phyloP scores from a whole-genome alignment of 1,140 invertebrate species.

The Drosophila repletoides region DNA sequence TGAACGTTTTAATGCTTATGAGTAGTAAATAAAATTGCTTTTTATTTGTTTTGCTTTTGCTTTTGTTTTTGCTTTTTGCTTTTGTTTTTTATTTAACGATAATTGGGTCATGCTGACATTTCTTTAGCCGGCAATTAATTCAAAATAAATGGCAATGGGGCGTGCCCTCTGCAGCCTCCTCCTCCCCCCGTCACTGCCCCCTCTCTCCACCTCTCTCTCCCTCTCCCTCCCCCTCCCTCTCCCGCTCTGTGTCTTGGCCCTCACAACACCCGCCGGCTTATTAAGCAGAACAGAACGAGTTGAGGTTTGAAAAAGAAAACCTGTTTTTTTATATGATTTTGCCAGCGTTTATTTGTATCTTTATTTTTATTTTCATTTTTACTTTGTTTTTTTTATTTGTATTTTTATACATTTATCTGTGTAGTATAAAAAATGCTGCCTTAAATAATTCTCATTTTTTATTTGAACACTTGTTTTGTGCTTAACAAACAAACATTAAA shows the following conservation, averaged over 20 bases:
- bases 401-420: too few species aligned
- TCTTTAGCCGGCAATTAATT: conserved; percentile 44
- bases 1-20: conserved; percentile 1
- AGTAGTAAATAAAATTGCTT: conserved; percentile 13
- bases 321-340: conserved; percentile 69
- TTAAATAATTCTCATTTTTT: conserved; percentile 68
- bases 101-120: conserved; percentile 62
- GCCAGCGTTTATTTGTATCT: conserved; percentile 47
- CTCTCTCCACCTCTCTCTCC: not conserved
- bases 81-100: conserved; percentile 12
- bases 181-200: not conserved
- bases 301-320: conserved; percentile 27
- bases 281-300: conserved; percentile 33
- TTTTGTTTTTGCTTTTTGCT: conserved; percentile 8
- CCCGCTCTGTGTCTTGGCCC: not conserved
- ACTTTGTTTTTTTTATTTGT: too few species aligned
- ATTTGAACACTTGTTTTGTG: conserved; percentile 74
- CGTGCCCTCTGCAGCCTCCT: not conserved
- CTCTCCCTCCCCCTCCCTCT: not conserved
- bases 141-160: conserved; percentile 31
- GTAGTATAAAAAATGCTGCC: too few species aligned
- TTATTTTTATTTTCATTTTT: conserved; percentile 5
- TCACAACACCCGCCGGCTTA: conserved; percentile 26
- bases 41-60: conserved; percentile 7
- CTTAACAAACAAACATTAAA: conserved; percentile 40